Conservation (phyloP, 30 jellyfish, hydroid and myxozoan species). For the Mastigias papua region DNA sequence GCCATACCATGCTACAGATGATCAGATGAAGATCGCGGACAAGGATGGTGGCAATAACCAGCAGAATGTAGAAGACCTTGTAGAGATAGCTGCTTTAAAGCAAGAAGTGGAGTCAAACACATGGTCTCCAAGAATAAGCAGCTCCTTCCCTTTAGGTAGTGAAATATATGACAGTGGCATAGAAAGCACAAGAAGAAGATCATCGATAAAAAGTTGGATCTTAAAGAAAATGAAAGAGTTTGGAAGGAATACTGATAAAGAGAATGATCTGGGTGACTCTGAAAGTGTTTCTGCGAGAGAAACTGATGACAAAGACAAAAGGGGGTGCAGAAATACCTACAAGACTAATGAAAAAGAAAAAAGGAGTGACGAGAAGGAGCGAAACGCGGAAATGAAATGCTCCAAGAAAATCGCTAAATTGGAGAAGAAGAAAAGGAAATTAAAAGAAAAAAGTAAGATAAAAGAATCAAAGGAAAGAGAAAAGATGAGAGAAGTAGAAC, state of each 20-base stretch:
- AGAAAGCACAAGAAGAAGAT: not conserved
- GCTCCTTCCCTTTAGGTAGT: not conserved
- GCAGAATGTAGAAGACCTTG: no score
- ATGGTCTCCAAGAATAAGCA: not conserved
- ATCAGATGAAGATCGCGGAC: no score
- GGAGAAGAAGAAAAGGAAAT: not conserved
- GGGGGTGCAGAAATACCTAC: constrained; percentile 5
- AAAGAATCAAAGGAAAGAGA: not conserved
- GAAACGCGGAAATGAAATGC: not conserved
- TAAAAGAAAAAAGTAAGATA: not conserved
- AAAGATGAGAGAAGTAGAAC: not conserved
- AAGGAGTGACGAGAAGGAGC: not conserved
- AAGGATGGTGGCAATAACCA: no score
- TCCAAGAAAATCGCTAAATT: constrained; percentile 8
- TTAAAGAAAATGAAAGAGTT: constrained; percentile 10
- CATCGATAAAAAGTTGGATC: not conserved
- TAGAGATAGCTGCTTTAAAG: no score
- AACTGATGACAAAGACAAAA: not conserved
- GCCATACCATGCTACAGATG: no score
- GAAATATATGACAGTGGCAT: not conserved
- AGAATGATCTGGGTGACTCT: not conserved
- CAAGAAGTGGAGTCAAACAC: not conserved
- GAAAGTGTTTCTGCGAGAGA: not conserved
- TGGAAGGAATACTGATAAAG: constrained; percentile 2
- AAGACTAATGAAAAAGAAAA: not conserved